phyloP scores from a whole-genome alignment of 1,140 invertebrate genomes.

The Papilio aristodemus region DNA sequence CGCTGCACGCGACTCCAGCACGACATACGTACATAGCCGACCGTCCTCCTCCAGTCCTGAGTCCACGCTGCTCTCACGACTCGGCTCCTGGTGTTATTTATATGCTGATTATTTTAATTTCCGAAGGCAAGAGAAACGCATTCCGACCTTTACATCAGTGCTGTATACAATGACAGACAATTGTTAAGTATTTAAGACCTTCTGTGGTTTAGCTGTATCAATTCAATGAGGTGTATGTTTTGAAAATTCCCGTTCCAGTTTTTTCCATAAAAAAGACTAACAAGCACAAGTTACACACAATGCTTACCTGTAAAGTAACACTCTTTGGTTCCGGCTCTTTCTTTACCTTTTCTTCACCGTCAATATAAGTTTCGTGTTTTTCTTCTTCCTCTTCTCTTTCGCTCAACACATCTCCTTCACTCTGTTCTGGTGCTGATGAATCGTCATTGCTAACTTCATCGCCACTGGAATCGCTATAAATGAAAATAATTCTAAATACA shows the following conservation, averaged over 20 bases:
- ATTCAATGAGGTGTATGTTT: no score
- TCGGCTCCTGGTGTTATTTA: slow-evolving; percentile 52
- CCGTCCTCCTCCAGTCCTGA: slow-evolving; percentile 77
- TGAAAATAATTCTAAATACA: slow-evolving; percentile 25
- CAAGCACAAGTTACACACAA: not conserved
- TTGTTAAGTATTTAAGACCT: no score
- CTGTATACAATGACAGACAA: no score
- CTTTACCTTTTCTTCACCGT: slow-evolving; percentile 56
- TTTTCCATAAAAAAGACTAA: no score
- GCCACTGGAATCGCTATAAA: slow-evolving; percentile 85
- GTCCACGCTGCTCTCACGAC: slow-evolving; percentile 66
- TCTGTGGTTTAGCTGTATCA: no score
- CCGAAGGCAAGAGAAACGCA: no score
- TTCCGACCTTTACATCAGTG: no score
- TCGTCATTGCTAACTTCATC: slow-evolving; percentile 87
- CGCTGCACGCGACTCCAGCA: slow-evolving; percentile 83
- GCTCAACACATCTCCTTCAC: slow-evolving; percentile 71
- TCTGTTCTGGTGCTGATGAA: slow-evolving; percentile 84
- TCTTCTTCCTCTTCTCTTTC: slow-evolving; percentile 63
- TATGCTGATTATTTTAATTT: no score
- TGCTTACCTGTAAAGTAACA: slow-evolving; percentile 63
- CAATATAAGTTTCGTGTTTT: slow-evolving; percentile 55
- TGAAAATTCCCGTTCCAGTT: no score
- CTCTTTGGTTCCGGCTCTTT: slow-evolving; percentile 57
- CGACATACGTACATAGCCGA: slow-evolving; percentile 84